A percentile compares a stretch with the other conserved stretches of the same genome.
Evolutionary conservation across 2,888 invertebrate genomes (phyloP).

Genomic region (Epistrophella euchroma): DNA sequence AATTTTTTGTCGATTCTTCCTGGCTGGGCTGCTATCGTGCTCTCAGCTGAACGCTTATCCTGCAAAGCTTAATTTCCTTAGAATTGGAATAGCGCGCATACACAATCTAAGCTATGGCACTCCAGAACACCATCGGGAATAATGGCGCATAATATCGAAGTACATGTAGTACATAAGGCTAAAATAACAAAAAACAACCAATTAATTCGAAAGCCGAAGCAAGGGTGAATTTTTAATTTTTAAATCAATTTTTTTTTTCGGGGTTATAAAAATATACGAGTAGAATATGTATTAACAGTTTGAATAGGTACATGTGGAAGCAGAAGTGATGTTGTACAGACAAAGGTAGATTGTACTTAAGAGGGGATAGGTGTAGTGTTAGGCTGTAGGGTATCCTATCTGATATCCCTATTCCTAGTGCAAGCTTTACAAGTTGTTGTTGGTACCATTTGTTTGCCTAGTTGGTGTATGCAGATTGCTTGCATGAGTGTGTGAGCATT

Average conservation of each 20-base stretch:
- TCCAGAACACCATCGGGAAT: conserved; percentile 1
- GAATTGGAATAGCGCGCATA: conserved; percentile 18
- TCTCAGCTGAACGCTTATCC: conserved; percentile 26
- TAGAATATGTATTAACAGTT: conserved; percentile 40
- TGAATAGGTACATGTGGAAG: conserved; percentile 1
- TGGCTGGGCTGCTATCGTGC: neutral
- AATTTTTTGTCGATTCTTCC: neutral
- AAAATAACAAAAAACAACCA: conserved; percentile 21
- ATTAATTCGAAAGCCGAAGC: neutral
- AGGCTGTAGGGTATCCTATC: conserved; percentile 9
- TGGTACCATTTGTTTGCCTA: neutral
- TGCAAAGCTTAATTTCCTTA: conserved; percentile 32
- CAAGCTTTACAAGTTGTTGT: neutral
- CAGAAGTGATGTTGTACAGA: neutral
- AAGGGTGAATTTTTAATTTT: conserved; percentile 53
- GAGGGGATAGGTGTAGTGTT: neutral
- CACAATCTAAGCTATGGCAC: conserved; percentile 12
- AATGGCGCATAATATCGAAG: conserved; percentile 16
- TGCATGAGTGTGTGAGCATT: conserved; percentile 39
- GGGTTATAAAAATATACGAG: conserved; percentile 23
- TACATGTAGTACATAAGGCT: neutral
- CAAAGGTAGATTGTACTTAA: neutral
- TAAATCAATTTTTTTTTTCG: conserved; percentile 11
- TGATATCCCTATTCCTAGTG: neutral
- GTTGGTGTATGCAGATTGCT: conserved; percentile 31